Evolutionary conservation across 2,888 invertebrate genomes (phyloP), one percentile per base, ranked within the genome.

Genomic region (Hemithea aestivaria): DNA sequence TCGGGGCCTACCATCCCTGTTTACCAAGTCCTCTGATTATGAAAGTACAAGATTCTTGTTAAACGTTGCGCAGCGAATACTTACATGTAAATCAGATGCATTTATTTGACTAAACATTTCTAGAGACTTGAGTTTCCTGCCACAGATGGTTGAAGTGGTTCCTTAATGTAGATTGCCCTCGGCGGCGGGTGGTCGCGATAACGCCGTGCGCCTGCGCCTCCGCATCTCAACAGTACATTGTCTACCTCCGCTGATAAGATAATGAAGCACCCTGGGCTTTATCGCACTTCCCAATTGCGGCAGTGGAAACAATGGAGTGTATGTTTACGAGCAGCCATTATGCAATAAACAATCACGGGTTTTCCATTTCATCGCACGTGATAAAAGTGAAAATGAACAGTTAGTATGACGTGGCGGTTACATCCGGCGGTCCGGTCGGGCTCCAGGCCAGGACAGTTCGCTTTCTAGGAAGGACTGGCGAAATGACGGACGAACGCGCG

Each of bases 341-440:
- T 48, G 39, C 40, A 52, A 50, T 8, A n/a, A 26, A 26, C 36
- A 41, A 45, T 45, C 49, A 51, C 46, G 38, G 39, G 53, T 54
- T 51, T 50, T 58, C 50, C 51, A 58, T 53, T 54, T 52, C 51
- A 59, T 51, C 36, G 47, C 44, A 51, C 62, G 59, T 62, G 66
- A 74, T 79, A 79, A 81, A 80, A 82, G 80, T 80, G 80, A 81
- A 80, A 83, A 73, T 73, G 45, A 66, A 73, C 68, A 61, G 73
- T 75, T 73, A 67, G 54, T 68, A 67, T 73, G 69, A 64, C 52
- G 59, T 40, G 52, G 56, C 49, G 48, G 61, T 62, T 62, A 67
- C 61, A 66, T 81, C 79, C 80, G 74, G 66, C 56, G 62, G 42
- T 22, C 5, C 45, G 56, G 45, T 48, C 41, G 54, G 56, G 57